A percentile compares a stretch with the other conserved stretches of the same genome.
Evolutionary conservation across 2,888 invertebrate genomes (phyloP).

Genomic region (Rhagium mordax): DNA sequence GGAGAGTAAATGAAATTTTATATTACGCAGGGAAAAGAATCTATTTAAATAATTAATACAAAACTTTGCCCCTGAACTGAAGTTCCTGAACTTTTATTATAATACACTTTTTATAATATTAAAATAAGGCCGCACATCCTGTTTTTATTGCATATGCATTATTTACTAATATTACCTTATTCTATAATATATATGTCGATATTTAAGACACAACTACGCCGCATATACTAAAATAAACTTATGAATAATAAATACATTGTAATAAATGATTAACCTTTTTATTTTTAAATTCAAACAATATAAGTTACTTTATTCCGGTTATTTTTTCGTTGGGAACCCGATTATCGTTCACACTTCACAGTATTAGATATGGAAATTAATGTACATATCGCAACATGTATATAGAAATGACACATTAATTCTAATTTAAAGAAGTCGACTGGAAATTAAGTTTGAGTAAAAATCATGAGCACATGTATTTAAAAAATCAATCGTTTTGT

Average conservation of each 20-base stretch:
- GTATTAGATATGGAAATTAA: slow-evolving; percentile 21
- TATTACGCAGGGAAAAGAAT: slow-evolving; percentile 12
- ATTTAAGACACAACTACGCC: background rate
- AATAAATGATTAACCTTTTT: slow-evolving; percentile 27
- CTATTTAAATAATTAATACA: slow-evolving; percentile 32
- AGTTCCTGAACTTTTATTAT: slow-evolving; percentile 32
- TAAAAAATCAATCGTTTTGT: too few species aligned
- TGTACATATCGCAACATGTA: slow-evolving; percentile 19
- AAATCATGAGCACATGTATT: background rate
- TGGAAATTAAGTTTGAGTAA: slow-evolving; percentile 2
- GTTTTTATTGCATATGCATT: slow-evolving; percentile 27
- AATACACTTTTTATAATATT: slow-evolving; percentile 16
- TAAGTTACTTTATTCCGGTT: slow-evolving; percentile 14
- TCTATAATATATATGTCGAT: slow-evolving; percentile 16
- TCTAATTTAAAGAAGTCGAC: background rate
- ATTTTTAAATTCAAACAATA: slow-evolving; percentile 20
- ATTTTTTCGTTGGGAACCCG: slow-evolving; percentile 4
- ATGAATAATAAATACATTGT: slow-evolving; percentile 26
- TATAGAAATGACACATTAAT: background rate
- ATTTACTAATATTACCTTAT: slow-evolving; percentile 26
- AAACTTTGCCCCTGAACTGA: slow-evolving; percentile 25
- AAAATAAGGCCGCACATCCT: slow-evolving; percentile 28
- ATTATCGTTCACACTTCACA: background rate
- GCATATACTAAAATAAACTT: slow-evolving; percentile 9
- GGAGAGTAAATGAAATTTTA: slow-evolving; percentile 8